These are phyloP conservation scores for Scotopteryx bipunctaria DNA, from an alignment of 2,888 invertebrate species.

Conservation along the genomic window DNA sequence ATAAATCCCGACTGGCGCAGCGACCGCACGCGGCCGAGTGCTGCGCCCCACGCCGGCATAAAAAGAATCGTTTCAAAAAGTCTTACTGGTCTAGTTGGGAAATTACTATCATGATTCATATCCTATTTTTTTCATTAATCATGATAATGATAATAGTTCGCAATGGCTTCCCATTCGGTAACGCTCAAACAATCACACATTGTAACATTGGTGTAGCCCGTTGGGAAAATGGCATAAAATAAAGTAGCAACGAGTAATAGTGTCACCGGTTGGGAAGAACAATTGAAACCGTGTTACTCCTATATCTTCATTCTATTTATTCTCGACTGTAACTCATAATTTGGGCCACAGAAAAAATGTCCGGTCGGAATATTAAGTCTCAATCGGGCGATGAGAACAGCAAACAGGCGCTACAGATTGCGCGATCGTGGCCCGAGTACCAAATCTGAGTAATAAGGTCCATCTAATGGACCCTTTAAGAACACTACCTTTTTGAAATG, in stretches of 20 bases:
- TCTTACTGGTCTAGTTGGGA: background rate
- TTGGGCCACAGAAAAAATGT: constrained; percentile 29
- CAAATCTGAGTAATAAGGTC: constrained; percentile 1
- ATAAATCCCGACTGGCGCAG: constrained; percentile 32
- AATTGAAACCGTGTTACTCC: too few relatives aligned
- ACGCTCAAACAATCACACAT: too few relatives aligned
- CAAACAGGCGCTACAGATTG: constrained; percentile 46
- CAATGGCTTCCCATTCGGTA: too few relatives aligned
- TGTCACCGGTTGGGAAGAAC: too few relatives aligned
- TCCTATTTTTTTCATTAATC: too few relatives aligned
- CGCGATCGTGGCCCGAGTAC: constrained; percentile 39
- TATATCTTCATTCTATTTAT: background rate
- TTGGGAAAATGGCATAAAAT: too few relatives aligned
- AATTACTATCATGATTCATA: too few relatives aligned
- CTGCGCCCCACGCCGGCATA: background rate
- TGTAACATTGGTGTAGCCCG: too few relatives aligned
- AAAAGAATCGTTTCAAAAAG: background rate
- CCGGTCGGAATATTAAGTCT: constrained; percentile 50
- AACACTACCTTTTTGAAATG: too few relatives aligned
- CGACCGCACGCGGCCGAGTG: constrained; percentile 16
- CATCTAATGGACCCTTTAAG: constrained; percentile 1
- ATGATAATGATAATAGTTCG: too few relatives aligned
- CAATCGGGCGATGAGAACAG: constrained; percentile 48
- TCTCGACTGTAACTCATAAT: background rate
- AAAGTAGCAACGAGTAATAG: too few relatives aligned